Evolutionary conservation across 2,113 vertebrate species (phyloP), one percentile per base, ranked within the genome.

Genomic region (Elephantulus edwardii): DNA sequence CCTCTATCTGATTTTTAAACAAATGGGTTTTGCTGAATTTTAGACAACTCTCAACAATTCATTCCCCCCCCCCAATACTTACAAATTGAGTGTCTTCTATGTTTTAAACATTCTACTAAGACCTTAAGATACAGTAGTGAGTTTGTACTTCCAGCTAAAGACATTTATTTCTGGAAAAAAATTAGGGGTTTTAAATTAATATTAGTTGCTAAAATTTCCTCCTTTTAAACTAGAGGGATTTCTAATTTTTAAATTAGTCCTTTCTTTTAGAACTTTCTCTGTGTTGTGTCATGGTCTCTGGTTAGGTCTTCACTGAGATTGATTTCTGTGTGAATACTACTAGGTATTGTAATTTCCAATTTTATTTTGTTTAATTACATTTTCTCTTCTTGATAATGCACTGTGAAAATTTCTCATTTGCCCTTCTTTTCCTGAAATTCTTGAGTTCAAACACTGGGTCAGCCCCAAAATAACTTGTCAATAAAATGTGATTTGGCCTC

Each of bases 1-100:
- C 24, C 71, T 86, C 62, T 83, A 40, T 94, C 52, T 94, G 30
- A 89, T 72, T 79, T 89, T 58, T 78, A 90, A 26, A 72, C 10
- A 92, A 87, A 58, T 71, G 28, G 1, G 54, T 70, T 89, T 44
- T 78, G 84, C 52, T 58, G 9, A n/a, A 64, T 87, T 92, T 84
- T 12, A 6, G 62, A 72, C 8, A 89, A 56, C 14, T 66, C 8
- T 71, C 24, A 56, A 80, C 81, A 62, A 60, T 56, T 54, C 44
- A 44, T 42, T 71, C 89, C 38, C 83, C 83, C 28, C 5, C 28
- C 26, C 56, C 66, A 70, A 68, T 68, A 68, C 20, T 44, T 70
- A 60, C 7, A 14, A 71, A 33, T 35, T 62, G 8, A 44, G 33
- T 42, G 1, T 2, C 44, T 75, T 86, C 50, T 79, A 0, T 70